A percentile compares a stretch with the other conserved stretches of the same genome.
phyloP scores from a whole-genome alignment of 2,888 invertebrate genomes.

The Odontomyia ornata region DNA sequence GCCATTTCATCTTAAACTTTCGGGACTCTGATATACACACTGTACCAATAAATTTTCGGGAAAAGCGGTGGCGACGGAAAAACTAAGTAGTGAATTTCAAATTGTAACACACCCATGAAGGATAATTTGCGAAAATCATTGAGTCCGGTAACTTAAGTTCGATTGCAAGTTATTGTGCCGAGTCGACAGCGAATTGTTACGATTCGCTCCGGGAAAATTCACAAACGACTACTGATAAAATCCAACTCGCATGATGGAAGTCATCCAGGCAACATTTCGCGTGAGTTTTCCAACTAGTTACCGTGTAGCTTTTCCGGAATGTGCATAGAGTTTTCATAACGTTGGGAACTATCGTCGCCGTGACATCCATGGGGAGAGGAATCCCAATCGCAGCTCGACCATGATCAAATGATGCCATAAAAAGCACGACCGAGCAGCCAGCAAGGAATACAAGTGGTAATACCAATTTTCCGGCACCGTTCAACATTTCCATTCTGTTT shows the following conservation, averaged over 20 bases:
- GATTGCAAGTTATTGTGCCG: neutral
- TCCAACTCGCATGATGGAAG: neutral
- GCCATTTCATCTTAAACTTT: slow-evolving; percentile 20
- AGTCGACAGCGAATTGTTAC: slow-evolving; percentile 5
- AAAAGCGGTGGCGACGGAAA: neutral
- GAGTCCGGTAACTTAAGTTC: neutral
- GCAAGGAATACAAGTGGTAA: neutral
- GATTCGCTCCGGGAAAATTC: slow-evolving; percentile 12
- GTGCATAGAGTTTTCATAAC: slow-evolving; percentile 6
- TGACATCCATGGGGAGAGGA: slow-evolving; percentile 8
- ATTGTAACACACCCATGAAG: slow-evolving; percentile 20
- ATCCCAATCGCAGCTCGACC: neutral
- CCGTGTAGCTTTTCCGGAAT: slow-evolving; percentile 31
- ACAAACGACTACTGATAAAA: slow-evolving; percentile 18
- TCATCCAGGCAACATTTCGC: slow-evolving; percentile 4
- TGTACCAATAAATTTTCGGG: slow-evolving; percentile 16
- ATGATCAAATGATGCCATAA: slow-evolving; percentile 1
- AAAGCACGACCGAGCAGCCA: neutral
- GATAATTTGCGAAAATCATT: slow-evolving; percentile 27
- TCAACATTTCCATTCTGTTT: neutral
- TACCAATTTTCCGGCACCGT: neutral
- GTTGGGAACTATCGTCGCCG: neutral
- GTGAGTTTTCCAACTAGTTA: slow-evolving; percentile 33
- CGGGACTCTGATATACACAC: neutral
- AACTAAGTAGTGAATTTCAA: slow-evolving; percentile 21